Base-by-base conservation (phyloP, 2,888 invertebrate species). In the Thecocarcelia acutangulata region DNA sequence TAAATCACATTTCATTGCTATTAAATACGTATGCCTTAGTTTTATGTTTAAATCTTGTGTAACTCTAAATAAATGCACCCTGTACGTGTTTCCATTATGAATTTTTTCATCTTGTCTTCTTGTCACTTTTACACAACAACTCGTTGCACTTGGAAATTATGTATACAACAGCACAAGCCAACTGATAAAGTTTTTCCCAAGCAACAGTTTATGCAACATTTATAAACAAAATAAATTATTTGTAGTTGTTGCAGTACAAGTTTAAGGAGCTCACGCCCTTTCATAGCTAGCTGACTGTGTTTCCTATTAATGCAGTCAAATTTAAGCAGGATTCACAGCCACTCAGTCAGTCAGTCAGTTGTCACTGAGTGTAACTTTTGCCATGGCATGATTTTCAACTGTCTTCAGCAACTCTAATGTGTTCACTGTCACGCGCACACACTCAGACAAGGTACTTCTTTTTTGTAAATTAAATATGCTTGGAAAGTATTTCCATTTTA, bases 151-250 rank as follows among this genome's bases (percentile, higher is more conserved):
- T 46, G 37, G 46, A 19, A 40, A 58, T 37, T 50, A 42, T n/a
- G n/a, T n/a, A n/a, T 42, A 44, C 17, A 40, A 72, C 24, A 15
- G 12, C 24, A 63, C 17, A 54, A 63, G 33, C 19, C 28, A 5
- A 2, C 52, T 73, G 15, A 73, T 44, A 46, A 46, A 63, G n/a
- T 59, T 52, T 61, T 13, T 50, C 50, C 13, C 40, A 59, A 40
- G 52, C 61, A 50, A 21, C 52, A 52, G 52, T 48, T 59, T 59
- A 8, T 40, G 59, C 59, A 42, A 42, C 42, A 58, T 58, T 21
- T 15, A 28, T 19, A 42, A 28, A 15, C 15, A 42, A 44, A 68
- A 15, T 66, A 8, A 52, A 19, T 15, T 50, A 33, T 64, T 52
- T 5, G 24, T 56, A 54, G 24, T 52, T 50, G 40, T 52, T 15